Percentiles rank a stretch among this genome's conserved stretches.
Conservation (phyloP, 2,113 vertebrate species). For the Maccullochella peelii region DNA sequence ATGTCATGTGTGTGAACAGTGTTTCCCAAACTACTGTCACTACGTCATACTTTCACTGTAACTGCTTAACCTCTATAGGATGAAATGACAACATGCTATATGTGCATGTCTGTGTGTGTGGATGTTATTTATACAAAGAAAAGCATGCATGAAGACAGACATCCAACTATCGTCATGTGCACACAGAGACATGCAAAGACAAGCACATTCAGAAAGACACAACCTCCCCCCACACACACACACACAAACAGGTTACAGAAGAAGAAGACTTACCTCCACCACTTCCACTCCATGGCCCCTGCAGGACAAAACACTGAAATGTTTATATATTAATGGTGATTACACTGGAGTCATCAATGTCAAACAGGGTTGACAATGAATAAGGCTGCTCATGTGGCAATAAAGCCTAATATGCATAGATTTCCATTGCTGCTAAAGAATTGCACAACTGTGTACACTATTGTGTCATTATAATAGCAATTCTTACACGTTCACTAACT, state of each 20-base stretch:
- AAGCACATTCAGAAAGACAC: too few species aligned
- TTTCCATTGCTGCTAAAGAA: not conserved
- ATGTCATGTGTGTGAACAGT: constrained; percentile 37
- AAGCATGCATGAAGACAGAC: not conserved
- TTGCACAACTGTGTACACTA: not conserved
- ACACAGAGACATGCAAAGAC: not conserved
- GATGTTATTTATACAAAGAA: not conserved
- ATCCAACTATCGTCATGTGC: not conserved
- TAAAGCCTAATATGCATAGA: not conserved
- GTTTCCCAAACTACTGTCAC: not conserved
- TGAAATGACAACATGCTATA: not conserved
- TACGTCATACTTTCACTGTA: not conserved
- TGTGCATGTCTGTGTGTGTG: not conserved
- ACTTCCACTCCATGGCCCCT: constrained; percentile 82
- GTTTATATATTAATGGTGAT: not conserved
- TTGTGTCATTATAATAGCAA: not conserved
- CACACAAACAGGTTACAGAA: not conserved
- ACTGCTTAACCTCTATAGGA: not conserved
- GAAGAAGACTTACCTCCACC: constrained; percentile 77
- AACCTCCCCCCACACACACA: too few species aligned
- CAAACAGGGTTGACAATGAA: not conserved
- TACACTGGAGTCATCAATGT: not conserved
- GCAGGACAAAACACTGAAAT: constrained; percentile 19
- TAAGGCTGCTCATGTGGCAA: not conserved
- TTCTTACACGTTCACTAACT: not conserved